These are phyloP conservation scores for Marronus borbonicus DNA, from an alignment of 2,888 invertebrate genomes.

Conservation along the genomic window DNA sequence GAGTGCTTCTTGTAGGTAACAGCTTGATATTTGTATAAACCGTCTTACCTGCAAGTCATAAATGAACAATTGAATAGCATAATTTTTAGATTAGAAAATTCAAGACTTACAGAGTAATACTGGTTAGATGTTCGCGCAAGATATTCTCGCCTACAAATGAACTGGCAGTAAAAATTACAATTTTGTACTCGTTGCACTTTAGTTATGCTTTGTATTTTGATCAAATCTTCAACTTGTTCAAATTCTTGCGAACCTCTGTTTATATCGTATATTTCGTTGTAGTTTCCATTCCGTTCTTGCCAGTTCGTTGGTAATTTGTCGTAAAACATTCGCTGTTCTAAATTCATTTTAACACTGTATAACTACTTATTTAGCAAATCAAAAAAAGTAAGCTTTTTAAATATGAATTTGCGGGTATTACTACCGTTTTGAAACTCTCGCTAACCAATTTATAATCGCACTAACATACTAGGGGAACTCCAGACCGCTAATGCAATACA, in stretches of 20 bases:
- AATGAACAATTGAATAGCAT: not conserved
- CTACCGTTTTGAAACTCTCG: too few species aligned
- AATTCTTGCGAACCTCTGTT: conserved; percentile 8
- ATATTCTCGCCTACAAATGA: conserved; percentile 27
- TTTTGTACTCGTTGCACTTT: conserved; percentile 38
- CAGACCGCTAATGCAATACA: too few species aligned
- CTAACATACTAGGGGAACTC: too few species aligned
- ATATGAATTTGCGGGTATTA: too few species aligned
- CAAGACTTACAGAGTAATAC: conserved; percentile 31
- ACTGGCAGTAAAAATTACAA: conserved; percentile 37
- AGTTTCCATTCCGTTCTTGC: not conserved
- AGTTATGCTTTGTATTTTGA: not conserved
- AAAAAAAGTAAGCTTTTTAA: too few species aligned
- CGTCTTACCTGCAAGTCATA: conserved; percentile 34
- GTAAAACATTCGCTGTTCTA: not conserved
- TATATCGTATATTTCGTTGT: not conserved
- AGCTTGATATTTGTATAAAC: conserved; percentile 2
- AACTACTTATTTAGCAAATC: too few species aligned
- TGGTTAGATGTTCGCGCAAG: not conserved
- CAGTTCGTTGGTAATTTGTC: conserved; percentile 9
- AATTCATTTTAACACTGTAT: conserved; percentile 11
- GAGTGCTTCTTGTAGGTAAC: conserved; percentile 1
- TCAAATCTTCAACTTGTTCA: conserved; percentile 26
- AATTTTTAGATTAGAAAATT: not conserved
- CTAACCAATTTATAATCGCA: too few species aligned